Evolutionary conservation across 2,888 invertebrate species (phyloP).

Genomic region (Xanthorhoe designata): DNA sequence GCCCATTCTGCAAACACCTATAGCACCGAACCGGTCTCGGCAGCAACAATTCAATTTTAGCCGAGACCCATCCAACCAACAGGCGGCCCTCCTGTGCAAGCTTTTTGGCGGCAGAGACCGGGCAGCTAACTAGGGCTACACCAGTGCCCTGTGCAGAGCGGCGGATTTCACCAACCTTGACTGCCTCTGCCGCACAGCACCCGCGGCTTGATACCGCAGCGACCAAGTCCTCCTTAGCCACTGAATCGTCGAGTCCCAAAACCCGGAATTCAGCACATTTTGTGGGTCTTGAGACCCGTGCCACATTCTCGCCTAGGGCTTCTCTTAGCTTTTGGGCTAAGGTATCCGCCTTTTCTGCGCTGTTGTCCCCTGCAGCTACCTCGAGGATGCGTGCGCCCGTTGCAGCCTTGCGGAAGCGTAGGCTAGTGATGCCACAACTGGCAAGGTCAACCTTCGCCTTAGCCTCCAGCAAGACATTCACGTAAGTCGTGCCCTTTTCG

Average conservation of each 20-base stretch:
- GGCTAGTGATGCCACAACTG: too few relatives aligned
- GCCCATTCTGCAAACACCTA: slow-evolving; percentile 35
- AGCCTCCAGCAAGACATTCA: too few relatives aligned
- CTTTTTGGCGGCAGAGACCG: slow-evolving; percentile 14
- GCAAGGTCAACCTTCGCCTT: too few relatives aligned
- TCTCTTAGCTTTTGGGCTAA: too few relatives aligned
- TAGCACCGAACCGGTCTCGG: slow-evolving; percentile 33
- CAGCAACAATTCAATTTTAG: slow-evolving; percentile 23
- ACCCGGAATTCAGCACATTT: slow-evolving; percentile 35
- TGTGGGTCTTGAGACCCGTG: slow-evolving; percentile 24
- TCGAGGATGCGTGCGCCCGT: too few relatives aligned
- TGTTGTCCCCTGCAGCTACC: too few relatives aligned
- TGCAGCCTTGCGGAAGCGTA: too few relatives aligned
- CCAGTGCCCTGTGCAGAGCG: not conserved
- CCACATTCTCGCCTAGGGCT: not conserved
- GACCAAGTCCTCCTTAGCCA: slow-evolving; percentile 17
- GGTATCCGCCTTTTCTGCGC: too few relatives aligned
- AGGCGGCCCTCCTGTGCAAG: slow-evolving; percentile 14
- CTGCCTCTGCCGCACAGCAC: not conserved
- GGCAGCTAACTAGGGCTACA: slow-evolving; percentile 13
- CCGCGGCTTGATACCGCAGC: slow-evolving; percentile 27
- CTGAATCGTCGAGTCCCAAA: slow-evolving; percentile 39
- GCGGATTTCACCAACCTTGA: slow-evolving; percentile 24
- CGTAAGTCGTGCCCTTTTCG: too few relatives aligned
- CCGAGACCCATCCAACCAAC: too few relatives aligned